Percentiles rank a stretch among this genome's conserved stretches.
Conservation (phyloP, 2,113 vertebrate genomes). For the Pantherophis guttatus region DNA sequence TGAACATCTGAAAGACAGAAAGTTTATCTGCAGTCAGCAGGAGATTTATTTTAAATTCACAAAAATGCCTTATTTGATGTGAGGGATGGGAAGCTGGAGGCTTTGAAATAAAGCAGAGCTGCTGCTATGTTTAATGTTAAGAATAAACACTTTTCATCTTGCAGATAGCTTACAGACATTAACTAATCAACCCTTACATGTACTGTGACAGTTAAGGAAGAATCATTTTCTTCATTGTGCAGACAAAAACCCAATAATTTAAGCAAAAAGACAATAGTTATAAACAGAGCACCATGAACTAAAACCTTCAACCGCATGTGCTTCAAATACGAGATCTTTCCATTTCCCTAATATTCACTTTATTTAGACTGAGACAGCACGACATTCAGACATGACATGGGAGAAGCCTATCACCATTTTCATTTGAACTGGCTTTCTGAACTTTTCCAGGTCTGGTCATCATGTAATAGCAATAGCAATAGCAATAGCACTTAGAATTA, state of each 20-base stretch:
- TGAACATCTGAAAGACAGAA: slow-evolving; percentile 46
- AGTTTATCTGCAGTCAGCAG: slow-evolving; percentile 35
- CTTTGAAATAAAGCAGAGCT: slow-evolving; percentile 25
- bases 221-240: not conserved
- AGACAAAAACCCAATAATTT: not conserved
- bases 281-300: not conserved
- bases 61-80: slow-evolving; percentile 33
- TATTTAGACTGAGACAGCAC: not conserved
- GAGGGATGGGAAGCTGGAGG: slow-evolving; percentile 15
- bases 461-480: too few species aligned
- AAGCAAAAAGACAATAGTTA: not conserved
- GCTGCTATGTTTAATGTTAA: slow-evolving; percentile 6
- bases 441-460: not conserved
- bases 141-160: slow-evolving; percentile 18
- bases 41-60: slow-evolving; percentile 29
- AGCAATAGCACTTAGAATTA: too few species aligned
- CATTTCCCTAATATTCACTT: not conserved
- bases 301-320: not conserved
- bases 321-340: not conserved
- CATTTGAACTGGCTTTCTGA: not conserved
- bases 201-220: not conserved
- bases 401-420: not conserved
- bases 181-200: slow-evolving; percentile 21
- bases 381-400: not conserved
- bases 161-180: slow-evolving; percentile 14